phyloP scores from a whole-genome alignment of 2,797 vertebrate species.

The Taeniopygia guttata region DNA sequence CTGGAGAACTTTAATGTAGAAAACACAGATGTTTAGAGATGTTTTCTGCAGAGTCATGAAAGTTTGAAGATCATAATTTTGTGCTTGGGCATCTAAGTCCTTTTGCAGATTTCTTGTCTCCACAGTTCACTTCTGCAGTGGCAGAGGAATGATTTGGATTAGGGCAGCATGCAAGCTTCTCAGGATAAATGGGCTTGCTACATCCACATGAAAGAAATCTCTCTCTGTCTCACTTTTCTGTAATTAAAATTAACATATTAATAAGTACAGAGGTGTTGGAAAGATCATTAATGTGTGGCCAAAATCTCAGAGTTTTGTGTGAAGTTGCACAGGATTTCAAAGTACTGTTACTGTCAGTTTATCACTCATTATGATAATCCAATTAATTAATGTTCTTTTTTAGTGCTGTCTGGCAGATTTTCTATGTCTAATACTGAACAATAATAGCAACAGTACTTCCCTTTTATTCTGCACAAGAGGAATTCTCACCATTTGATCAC shows the following conservation, averaged over 20 bases:
- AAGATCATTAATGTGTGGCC: background rate
- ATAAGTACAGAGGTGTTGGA: background rate
- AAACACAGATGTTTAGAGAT: constrained; percentile 31
- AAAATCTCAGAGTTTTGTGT: background rate
- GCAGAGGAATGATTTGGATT: background rate
- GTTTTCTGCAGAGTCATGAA: constrained; percentile 6
- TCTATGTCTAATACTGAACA: background rate
- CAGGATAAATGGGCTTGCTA: background rate
- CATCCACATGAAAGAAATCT: background rate
- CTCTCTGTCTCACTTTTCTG: background rate
- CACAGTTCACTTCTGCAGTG: background rate
- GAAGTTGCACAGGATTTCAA: background rate
- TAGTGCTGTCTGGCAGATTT: background rate
- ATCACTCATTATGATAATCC: background rate
- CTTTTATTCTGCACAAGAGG: background rate
- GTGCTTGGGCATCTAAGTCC: background rate
- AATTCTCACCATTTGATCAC: background rate
- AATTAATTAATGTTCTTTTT: background rate
- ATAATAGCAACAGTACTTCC: background rate
- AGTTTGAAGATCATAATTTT: background rate
- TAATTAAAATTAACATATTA: background rate
- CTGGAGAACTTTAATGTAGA: constrained; percentile 21
- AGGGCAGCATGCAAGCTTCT: background rate
- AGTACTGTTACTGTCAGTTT: background rate
- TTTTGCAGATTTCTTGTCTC: constrained; percentile 43